phyloP scores from a whole-genome alignment of 2,888 invertebrate species.

The Megastigmus dorsalis region DNA sequence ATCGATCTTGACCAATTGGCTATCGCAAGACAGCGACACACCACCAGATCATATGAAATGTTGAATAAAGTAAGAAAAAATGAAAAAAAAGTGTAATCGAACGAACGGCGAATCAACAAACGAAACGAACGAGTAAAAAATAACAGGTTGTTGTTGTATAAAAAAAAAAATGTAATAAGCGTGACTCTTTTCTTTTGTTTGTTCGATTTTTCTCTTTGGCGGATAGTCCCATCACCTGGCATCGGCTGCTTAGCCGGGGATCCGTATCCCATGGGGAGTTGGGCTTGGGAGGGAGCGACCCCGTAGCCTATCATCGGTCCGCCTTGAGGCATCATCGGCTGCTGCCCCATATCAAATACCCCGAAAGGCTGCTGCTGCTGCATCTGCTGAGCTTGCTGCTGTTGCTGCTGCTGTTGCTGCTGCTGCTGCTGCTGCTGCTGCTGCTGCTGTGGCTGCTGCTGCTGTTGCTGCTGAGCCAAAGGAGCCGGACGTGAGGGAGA shows the following conservation, averaged over 20 bases:
- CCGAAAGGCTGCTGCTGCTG: constrained; percentile 64
- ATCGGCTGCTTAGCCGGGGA: constrained; percentile 76
- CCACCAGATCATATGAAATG: too few relatives aligned
- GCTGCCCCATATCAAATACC: constrained; percentile 65
- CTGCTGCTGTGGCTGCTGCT: constrained; percentile 57
- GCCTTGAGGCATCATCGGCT: constrained; percentile 59
- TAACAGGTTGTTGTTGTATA: constrained; percentile 32
- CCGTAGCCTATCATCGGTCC: constrained; percentile 64
- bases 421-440: constrained; percentile 57
- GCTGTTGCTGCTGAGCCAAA: constrained; percentile 63
- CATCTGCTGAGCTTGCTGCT: too few relatives aligned
- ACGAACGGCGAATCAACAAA: constrained; percentile 28
- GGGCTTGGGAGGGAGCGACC: constrained; percentile 68
- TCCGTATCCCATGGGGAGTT: constrained; percentile 72
- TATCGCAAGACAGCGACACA: constrained; percentile 28
- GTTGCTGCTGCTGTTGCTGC: constrained; percentile 61
- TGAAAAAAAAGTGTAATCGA: constrained; percentile 31
- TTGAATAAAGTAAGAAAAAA: constrained; percentile 12
- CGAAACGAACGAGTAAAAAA: constrained; percentile 35
- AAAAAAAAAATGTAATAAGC: constrained; percentile 65
- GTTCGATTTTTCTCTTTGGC: constrained; percentile 53
- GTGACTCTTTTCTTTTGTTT: constrained; percentile 52
- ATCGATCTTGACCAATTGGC: too few relatives aligned
- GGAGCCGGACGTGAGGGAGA: constrained; percentile 75
- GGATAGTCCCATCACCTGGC: constrained; percentile 74